These are phyloP conservation scores for Mythimna vitellina DNA, from an alignment of 2,888 invertebrate genomes.

Conservation along the genomic window DNA sequence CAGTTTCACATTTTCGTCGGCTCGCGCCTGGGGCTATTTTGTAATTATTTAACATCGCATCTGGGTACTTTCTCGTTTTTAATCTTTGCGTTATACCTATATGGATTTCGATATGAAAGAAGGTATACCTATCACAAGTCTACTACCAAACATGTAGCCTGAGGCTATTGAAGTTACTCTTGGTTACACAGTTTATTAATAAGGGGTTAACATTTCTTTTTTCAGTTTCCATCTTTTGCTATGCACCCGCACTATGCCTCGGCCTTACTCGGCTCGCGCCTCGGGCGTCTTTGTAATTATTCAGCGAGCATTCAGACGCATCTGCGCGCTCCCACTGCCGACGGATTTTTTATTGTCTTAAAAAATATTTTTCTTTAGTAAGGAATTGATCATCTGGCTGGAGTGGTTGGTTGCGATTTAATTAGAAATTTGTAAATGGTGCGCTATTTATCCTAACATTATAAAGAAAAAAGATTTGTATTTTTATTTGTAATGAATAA, in stretches of 20 bases:
- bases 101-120: background rate
- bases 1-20: background rate
- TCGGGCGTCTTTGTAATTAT: slow-evolving; percentile 82
- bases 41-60: background rate
- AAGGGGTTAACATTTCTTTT: background rate
- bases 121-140: no score
- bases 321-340: slow-evolving; percentile 81
- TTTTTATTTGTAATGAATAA: no score
- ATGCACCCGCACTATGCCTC: slow-evolving; percentile 25
- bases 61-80: background rate
- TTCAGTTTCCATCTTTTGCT: slow-evolving; percentile 15
- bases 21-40: background rate
- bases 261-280: slow-evolving; percentile 67
- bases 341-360: slow-evolving; percentile 71
- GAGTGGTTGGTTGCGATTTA: background rate
- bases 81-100: background rate
- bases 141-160: background rate
- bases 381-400: slow-evolving; percentile 42
- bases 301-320: slow-evolving; percentile 84
- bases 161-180: background rate
- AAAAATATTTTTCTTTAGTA: slow-evolving; percentile 59
- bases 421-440: background rate
- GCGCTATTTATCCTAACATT: no score
- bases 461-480: no score
- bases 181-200: slow-evolving; percentile 15